Percentiles rank a stretch among this genome's conserved stretches.
Conservation (phyloP, 2,113 vertebrate genomes). For the Neoarius graeffei region DNA sequence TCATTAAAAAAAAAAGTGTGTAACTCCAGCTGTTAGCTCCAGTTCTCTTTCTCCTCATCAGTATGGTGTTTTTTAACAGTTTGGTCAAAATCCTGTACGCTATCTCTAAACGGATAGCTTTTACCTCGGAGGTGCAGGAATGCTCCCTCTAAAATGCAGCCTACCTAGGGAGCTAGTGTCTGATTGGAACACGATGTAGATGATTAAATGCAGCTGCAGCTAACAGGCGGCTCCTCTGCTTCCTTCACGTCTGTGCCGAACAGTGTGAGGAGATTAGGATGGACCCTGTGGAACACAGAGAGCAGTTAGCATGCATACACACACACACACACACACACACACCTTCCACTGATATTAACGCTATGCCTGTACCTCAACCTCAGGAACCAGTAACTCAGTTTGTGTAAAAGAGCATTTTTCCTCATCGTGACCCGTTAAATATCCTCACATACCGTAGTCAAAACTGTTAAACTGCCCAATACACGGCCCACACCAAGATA, state of each 20-base stretch:
- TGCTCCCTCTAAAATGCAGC: background rate
- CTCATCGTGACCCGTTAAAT: background rate
- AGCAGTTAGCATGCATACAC: slow-evolving; percentile 13
- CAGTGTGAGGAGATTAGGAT: slow-evolving; percentile 78
- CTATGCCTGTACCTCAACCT: background rate
- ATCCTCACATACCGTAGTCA: background rate
- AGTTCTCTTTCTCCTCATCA: too few relatives aligned
- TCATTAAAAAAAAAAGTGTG: background rate
- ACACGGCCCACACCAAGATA: too few relatives aligned
- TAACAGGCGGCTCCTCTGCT: slow-evolving; percentile 69
- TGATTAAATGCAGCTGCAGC: slow-evolving; percentile 74
- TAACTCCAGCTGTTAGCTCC: background rate
- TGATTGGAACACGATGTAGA: background rate
- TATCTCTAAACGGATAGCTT: background rate
- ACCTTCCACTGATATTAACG: background rate
- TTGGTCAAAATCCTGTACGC: background rate
- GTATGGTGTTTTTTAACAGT: background rate
- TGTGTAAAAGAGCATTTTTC: background rate
- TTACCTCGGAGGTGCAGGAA: background rate
- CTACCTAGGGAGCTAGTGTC: background rate
- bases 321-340: background rate
- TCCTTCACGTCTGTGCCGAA: slow-evolving; percentile 77
- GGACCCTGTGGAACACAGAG: slow-evolving; percentile 71
- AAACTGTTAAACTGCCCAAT: background rate
- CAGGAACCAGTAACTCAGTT: background rate